Evolutionary conservation across 30 jellyfish, hydroid and myxozoan species (phyloP), one percentile per base, ranked within the genome.

Genomic region (Rhopilema esculentum): DNA sequence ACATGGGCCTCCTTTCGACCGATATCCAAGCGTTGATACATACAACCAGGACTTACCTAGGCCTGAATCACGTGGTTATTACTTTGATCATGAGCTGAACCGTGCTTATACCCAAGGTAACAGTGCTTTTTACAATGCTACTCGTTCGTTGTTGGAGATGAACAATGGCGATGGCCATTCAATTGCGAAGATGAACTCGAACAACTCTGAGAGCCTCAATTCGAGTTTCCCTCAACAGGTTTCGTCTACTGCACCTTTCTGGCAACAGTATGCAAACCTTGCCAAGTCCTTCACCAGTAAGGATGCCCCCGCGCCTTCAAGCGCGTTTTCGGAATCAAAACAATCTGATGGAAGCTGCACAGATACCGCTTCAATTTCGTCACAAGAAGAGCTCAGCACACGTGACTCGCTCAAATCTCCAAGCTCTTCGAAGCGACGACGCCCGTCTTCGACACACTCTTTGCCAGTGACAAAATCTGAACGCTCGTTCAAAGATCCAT

Each of bases 241-340:
- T 49, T 85, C 94, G n/a, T 72, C 94, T 32, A 72, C 85, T 33
- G 61, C 85, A 2, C 94, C 94, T 8, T 85, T 85, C 25, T 85
- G 94, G 94, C 94, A 85, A 67, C 94, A 85, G 84, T 85, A 85
- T 26, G 62, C 94, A 17, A 85, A 85, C 62, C 84, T 85, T 16
- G 94, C 94, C 19, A 85, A 50, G 84, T 27, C 94, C 16, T 40
- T 69, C 17, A 26, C 49, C 30, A 79, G 74, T 18, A 68, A 62
- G 73, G 80, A 48, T 63, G 57, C 33, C 33, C 63, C 28, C 27
- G 61, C 28, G 4, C 32, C 22, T 62, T 61, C 66, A 26, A 83
- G n/a, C 85, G 66, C 74, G 8, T 33, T 78, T 0, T 8, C n/a
- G 52, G 92, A 68, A 1, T 20, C 74, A 30, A 69, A 79, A 50